phyloP scores from a whole-genome alignment of 2,797 vertebrate species.

The Tympanoctomys barrerae region DNA sequence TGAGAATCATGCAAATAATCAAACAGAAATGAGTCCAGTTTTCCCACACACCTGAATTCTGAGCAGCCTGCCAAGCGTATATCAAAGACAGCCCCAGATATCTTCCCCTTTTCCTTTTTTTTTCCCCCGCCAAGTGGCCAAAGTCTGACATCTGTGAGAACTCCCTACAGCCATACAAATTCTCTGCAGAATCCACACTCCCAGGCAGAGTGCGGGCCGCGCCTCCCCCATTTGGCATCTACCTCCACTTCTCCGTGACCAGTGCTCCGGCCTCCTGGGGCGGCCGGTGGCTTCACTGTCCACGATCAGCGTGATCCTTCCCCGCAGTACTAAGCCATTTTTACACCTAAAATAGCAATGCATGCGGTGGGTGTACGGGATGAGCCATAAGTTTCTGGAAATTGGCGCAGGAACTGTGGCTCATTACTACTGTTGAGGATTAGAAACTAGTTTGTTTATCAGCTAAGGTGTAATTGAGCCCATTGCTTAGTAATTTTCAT shows the following conservation, averaged over 20 bases:
- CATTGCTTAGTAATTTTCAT: neutral
- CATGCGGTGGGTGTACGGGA: neutral
- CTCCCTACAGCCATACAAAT: neutral
- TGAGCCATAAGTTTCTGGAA: neutral
- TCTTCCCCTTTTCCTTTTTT: neutral
- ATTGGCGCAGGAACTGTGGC: neutral
- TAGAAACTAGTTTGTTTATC: neutral
- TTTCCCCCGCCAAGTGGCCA: neutral
- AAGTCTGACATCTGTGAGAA: neutral
- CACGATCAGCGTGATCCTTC: neutral
- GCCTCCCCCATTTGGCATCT: neutral
- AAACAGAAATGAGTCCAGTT: neutral
- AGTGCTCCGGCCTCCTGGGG: neutral
- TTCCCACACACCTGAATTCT: neutral
- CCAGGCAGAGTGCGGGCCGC: neutral
- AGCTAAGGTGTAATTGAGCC: neutral
- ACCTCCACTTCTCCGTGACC: neutral
- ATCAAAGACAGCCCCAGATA: neutral
- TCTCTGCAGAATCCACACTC: neutral
- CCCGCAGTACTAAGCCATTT: neutral
- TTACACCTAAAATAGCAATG: neutral
- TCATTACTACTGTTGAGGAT: neutral
- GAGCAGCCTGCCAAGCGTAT: neutral
- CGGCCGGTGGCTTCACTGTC: neutral
- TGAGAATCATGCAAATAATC: neutral